Evolutionary conservation across 2,888 invertebrate species (phyloP), one percentile per base, ranked within the genome.

Genomic region (Globia sparganii): DNA sequence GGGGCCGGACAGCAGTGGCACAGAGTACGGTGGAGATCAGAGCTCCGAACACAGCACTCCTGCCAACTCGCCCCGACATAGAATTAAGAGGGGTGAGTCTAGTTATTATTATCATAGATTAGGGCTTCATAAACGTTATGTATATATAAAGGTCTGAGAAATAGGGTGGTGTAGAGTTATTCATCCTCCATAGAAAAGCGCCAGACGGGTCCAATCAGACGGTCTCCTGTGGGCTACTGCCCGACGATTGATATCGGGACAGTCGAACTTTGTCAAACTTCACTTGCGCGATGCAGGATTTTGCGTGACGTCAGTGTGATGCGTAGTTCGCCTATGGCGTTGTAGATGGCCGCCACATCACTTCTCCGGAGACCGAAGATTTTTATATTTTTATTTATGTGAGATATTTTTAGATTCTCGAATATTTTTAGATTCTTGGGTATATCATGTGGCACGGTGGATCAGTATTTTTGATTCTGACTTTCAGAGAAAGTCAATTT

Each of bases 41-140:
- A 98, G 98, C 89, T 98, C 98, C 0, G 98, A 98, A 86, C 98
- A 97, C 91, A 97, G 98, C 94, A 98, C 98, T 0, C 98, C 98
- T 76, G 98, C 98, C 83, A 98, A 98, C 56, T 97, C 98, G 46
- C 98, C 98, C 78, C 95, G 97, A 37, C 95, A 93, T 81, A 91
- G 95, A 5, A 79, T 92, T 61, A 93, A 92, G 68, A 91, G 93
- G 90, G 93, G 96, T 95, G 62, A 89, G 92, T 82, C 13, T 25
- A 31, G 15, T n/a, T 40, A n/a, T 4, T 15, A 34, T 15, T 59
- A 46, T 34, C 21, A n/a, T 34, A 9, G 3, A 34, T 3, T 8
- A 61, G 1, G 11, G 31, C 4, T 31, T 31, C 21, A 21, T 18
- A 18, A 31, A 56, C 56, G 46, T 21, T 21, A 46, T 46, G 2